Evolutionary conservation across 2,888 invertebrate genomes (phyloP).

Genomic region (Drosophila melanosoma): DNA sequence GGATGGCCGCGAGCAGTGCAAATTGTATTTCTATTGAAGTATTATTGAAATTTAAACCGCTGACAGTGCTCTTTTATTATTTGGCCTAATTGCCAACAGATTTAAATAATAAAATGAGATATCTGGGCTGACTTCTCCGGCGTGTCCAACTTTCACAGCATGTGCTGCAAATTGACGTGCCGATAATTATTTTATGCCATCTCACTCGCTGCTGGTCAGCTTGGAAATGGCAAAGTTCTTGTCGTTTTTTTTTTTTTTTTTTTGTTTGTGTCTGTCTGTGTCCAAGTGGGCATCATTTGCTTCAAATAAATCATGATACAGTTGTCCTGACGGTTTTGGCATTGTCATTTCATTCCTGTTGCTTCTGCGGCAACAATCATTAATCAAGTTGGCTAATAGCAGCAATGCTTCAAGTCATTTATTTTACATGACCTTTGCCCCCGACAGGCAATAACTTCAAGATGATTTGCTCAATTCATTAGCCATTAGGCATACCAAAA

Average conservation of each 20-base stretch:
- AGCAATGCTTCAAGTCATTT: constrained; percentile 37
- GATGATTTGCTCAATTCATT: constrained; percentile 46
- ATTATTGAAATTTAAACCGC: constrained; percentile 62
- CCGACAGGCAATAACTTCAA: constrained; percentile 32
- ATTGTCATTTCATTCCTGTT: constrained; percentile 53
- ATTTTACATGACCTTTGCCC: constrained; percentile 47
- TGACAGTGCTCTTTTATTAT: constrained; percentile 32
- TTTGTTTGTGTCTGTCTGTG: background rate
- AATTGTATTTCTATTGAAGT: constrained; percentile 39
- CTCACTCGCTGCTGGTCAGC: constrained; percentile 66
- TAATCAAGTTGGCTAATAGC: constrained; percentile 58
- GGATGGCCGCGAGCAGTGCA: constrained; percentile 13
- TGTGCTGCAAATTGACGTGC: constrained; percentile 24
- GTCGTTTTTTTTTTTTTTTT: background rate
- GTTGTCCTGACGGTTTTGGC: constrained; percentile 50
- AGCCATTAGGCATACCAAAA: constrained; percentile 19
- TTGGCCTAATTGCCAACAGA: constrained; percentile 61
- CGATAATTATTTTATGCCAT: constrained; percentile 14
- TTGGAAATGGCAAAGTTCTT: constrained; percentile 23
- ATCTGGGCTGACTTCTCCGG: constrained; percentile 16
- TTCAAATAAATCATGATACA: constrained; percentile 63
- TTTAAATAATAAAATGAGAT: constrained; percentile 44
- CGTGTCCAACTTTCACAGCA: constrained; percentile 1
- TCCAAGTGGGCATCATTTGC: constrained; percentile 29
- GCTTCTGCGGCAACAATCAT: constrained; percentile 47